Evolutionary conservation across 2,888 invertebrate species (phyloP).

Genomic region (Brenthis daphne): DNA sequence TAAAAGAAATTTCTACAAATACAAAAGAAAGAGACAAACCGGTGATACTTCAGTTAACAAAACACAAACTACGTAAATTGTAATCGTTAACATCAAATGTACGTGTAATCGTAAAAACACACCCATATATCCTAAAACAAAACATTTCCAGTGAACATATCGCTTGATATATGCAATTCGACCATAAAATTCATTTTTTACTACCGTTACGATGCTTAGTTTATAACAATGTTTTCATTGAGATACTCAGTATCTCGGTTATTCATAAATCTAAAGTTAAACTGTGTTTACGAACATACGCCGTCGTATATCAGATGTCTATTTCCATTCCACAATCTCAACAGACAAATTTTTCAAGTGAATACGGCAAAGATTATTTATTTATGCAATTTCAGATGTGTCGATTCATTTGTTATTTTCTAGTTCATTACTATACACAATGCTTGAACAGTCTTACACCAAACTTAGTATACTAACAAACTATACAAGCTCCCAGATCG

Average conservation of each 20-base stretch:
- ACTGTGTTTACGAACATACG: constrained; percentile 60
- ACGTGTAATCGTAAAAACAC: constrained; percentile 43
- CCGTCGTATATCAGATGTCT: constrained; percentile 59
- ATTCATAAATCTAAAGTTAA: constrained; percentile 66
- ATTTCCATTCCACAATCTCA: constrained; percentile 60
- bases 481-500: too few species aligned
- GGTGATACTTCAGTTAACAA: too few species aligned
- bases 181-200: constrained; percentile 53
- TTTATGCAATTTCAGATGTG: constrained; percentile 43
- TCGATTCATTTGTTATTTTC: not conserved
- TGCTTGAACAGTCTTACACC: too few species aligned
- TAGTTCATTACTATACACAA: not conserved
- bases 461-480: too few species aligned
- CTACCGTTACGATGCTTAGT: constrained; percentile 47
- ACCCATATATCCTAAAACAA: constrained; percentile 45
- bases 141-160: constrained; percentile 48
- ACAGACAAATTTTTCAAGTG: constrained; percentile 57
- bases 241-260: constrained; percentile 55
- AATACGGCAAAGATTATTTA: constrained; percentile 30
- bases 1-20: too few species aligned
- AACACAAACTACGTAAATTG: constrained; percentile 18
- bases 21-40: too few species aligned
- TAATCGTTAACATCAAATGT: constrained; percentile 39
- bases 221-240: constrained; percentile 72
- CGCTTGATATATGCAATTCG: constrained; percentile 43